Evolutionary conservation across 64 coral and sea anemone genomes (phyloP).

Genomic region (Porites lutea): DNA sequence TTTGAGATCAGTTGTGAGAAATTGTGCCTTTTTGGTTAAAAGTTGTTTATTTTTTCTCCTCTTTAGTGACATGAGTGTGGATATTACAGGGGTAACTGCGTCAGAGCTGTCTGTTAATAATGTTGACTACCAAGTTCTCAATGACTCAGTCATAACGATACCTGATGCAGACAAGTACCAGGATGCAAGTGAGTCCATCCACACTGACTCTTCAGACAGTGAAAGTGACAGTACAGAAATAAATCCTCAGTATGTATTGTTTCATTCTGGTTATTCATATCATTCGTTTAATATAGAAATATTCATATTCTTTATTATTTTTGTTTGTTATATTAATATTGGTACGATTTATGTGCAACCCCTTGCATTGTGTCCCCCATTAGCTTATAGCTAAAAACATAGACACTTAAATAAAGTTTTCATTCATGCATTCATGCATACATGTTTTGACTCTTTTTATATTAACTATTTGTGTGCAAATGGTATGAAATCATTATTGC

Average conservation of each 20-base stretch:
- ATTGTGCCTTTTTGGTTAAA: neutral
- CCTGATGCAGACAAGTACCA: constrained; percentile 2
- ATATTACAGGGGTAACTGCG: neutral
- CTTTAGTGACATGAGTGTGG: neutral
- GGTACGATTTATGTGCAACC: too few species aligned
- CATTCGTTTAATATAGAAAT: neutral
- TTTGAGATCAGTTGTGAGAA: neutral
- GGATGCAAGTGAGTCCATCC: neutral
- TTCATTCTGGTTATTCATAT: neutral
- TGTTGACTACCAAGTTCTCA: neutral
- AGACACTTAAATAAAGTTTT: too few species aligned
- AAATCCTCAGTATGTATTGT: neutral
- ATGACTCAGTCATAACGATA: constrained; percentile 1
- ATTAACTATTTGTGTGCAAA: too few species aligned
- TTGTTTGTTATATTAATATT: neutral
- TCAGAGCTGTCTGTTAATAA: neutral
- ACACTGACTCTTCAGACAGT: neutral
- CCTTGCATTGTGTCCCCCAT: too few species aligned
- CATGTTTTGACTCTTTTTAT: too few species aligned
- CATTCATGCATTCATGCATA: too few species aligned
- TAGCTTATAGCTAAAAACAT: too few species aligned
- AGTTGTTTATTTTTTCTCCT: neutral
- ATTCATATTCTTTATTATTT: neutral
- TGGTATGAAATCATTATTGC: too few species aligned
- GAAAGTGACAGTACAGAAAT: neutral